phyloP scores from a whole-genome alignment of 2,888 invertebrate species.

The Pachydiplax longipennis region DNA sequence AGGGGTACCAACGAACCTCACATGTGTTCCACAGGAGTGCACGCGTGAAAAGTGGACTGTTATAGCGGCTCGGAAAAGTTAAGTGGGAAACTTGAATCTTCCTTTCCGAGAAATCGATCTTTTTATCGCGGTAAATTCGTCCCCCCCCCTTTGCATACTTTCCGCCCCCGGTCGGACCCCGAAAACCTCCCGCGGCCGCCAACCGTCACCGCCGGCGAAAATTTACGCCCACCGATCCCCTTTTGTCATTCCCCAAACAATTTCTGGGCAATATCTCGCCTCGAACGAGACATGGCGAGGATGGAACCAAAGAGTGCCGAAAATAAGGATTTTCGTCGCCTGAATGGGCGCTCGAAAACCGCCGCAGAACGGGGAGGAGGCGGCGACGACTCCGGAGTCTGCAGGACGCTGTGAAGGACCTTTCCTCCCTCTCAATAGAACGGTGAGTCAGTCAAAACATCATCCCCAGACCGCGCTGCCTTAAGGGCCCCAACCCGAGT shows the following conservation, averaged over 20 bases:
- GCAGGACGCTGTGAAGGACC: neutral
- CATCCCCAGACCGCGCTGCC: neutral
- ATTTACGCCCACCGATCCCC: neutral
- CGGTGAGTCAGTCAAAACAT: neutral
- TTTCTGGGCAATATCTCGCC: neutral
- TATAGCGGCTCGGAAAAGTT: neutral
- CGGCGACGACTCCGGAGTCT: neutral
- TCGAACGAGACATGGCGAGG: neutral
- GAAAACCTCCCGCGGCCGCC: neutral
- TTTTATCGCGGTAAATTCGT: neutral
- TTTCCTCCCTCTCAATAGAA: neutral
- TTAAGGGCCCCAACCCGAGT: neutral
- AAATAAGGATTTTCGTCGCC: neutral
- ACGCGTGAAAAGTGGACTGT: conserved; percentile 14
- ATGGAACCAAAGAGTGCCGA: neutral
- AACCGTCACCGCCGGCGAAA: neutral
- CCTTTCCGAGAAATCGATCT: neutral
- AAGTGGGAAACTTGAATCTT: neutral
- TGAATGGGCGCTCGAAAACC: neutral
- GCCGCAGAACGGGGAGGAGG: neutral
- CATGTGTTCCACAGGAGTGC: conserved; percentile 44
- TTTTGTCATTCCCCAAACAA: neutral
- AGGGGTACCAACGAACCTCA: neutral
- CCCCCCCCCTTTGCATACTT: neutral
- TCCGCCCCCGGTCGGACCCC: neutral